Percentiles rank a stretch among this genome's conserved stretches.
These are phyloP conservation scores for Conops quadrifasciatus DNA, from an alignment of 2,888 invertebrate species.

Conservation along the genomic window DNA sequence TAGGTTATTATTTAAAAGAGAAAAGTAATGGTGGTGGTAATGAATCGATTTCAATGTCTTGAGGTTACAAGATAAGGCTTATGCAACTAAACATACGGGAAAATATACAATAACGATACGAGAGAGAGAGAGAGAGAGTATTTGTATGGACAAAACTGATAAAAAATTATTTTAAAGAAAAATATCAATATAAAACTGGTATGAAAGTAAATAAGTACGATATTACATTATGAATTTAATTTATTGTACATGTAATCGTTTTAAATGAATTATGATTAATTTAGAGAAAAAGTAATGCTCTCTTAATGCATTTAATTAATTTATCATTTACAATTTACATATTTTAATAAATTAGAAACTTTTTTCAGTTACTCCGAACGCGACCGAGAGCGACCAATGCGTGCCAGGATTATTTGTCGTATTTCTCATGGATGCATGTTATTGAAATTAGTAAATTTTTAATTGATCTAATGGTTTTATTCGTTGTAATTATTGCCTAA, in stretches of 20 bases:
- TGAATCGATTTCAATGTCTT: neutral
- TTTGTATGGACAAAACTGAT: neutral
- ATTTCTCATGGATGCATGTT: neutral
- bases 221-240: neutral
- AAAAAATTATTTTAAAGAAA: neutral
- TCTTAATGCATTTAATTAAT: neutral
- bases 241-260: slow-evolving; percentile 5
- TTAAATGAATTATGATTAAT: neutral
- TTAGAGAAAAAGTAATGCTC: neutral
- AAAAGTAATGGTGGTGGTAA: neutral
- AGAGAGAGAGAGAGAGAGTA: slow-evolving; percentile 13
- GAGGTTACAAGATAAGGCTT: neutral
- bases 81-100: slow-evolving; percentile 33
- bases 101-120: slow-evolving; percentile 23
- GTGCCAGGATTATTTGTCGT: slow-evolving; percentile 27
- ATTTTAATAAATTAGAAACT: neutral
- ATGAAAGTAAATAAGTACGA: neutral
- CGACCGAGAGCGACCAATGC: slow-evolving; percentile 15
- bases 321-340: neutral
- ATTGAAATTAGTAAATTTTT: neutral
- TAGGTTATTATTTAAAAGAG: slow-evolving; percentile 9
- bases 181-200: too few relatives aligned
- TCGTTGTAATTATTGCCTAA: too few relatives aligned
- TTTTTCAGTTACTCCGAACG: neutral
- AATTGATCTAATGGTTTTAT: neutral